phyloP scores from a whole-genome alignment of 2,113 vertebrate genomes.

The Sebastes schlegelii region DNA sequence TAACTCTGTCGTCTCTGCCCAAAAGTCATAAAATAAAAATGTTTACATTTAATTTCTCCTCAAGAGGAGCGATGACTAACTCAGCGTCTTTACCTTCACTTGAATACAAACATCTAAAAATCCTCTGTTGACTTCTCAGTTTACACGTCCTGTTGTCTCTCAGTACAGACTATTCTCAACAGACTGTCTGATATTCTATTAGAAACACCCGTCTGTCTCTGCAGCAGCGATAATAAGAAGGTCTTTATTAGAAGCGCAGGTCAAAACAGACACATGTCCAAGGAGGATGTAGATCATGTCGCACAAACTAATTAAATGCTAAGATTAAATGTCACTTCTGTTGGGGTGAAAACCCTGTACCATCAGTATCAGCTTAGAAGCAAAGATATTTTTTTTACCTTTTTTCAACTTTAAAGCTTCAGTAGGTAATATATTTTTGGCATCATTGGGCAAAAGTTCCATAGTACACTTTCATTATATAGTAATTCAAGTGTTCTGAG shows the following conservation, averaged over 20 bases:
- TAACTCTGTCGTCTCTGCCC: too few species aligned
- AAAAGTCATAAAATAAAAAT: slow-evolving; percentile 5
- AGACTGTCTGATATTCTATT: too few species aligned
- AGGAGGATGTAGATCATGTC: background rate
- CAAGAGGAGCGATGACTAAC: background rate
- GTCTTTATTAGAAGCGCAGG: background rate
- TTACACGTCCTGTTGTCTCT: background rate
- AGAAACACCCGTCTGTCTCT: background rate
- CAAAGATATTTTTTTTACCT: background rate
- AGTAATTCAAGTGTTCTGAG: too few species aligned
- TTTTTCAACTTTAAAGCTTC: too few species aligned
- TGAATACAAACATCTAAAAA: too few species aligned
- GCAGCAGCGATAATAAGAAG: background rate
- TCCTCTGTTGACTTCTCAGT: too few species aligned
- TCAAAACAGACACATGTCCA: background rate
- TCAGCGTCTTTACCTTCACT: background rate
- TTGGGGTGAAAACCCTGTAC: background rate
- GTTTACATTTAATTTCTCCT: slow-evolving; percentile 1
- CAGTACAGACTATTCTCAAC: background rate
- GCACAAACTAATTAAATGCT: background rate
- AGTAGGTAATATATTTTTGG: too few species aligned
- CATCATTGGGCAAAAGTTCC: too few species aligned
- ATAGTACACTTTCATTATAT: too few species aligned
- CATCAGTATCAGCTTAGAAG: background rate
- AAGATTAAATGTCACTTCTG: background rate